Base-by-base conservation (phyloP, 2,888 invertebrate species). In the Zele albiditarsus region DNA sequence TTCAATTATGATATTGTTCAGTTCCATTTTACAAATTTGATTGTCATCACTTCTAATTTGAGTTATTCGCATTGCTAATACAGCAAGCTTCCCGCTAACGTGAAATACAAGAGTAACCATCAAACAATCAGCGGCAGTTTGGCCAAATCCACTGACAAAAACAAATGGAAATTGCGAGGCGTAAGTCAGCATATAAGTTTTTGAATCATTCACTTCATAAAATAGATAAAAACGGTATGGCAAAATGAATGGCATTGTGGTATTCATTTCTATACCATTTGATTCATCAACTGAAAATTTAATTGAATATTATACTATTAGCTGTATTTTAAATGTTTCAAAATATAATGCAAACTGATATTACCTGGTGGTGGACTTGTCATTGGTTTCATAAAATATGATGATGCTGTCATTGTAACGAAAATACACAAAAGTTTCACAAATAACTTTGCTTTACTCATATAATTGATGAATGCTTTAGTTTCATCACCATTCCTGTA, bases 141-240 rank as follows among this genome's bases (percentile, higher is more conserved):
- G 84, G 3, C 84, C 84, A 31, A 84, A 81, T 25, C 81, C 81
- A 69, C 81, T 83, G 42, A 87, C 74, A 5, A 82, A 80, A 1
- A 84, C 83, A 72, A 87, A 85, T 2, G 85, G 86, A 6, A 84
- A 57, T 70, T 84, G 81, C 0, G 83, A 79, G 0, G 68, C 69
- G 58, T 87, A 87, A 0, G 82, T 83, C 68, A 83, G 76, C 0
- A 79, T 65, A 49, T 86, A 86, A 3, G 83, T 79, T 16, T 72
- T 76, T 8, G 76, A 72, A 49, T 86, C 82, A 8, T 85, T 80
- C 1, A 86, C 66, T 49, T 82, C 77, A 74, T 86, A 81, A 28
- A 85, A 83, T n/a, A 80, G 31, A 75, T 85, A 80, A 78, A 86
- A 85, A 8, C 83, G 83, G 58, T 87, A 87, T 0, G 87, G 87